Evolutionary conservation across 2,888 invertebrate species (phyloP), one percentile per base, ranked within the genome.

Genomic region (Chalcis sispes): DNA sequence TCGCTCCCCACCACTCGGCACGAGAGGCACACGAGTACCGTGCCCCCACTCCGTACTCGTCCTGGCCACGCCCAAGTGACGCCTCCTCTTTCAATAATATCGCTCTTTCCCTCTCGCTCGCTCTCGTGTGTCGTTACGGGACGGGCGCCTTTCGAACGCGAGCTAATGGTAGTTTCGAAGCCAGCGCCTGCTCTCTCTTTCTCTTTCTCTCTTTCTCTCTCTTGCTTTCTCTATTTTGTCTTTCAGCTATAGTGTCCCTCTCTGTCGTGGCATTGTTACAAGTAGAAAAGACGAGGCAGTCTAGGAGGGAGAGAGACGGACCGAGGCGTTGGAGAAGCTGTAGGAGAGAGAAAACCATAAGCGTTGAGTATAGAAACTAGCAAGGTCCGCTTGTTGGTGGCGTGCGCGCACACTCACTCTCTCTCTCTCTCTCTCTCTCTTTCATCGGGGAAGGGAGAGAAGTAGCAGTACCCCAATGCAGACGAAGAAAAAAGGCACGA

Each of bases 21-120:
- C 46, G 46, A 15, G 32, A 32, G 32, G 50, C 58, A 79, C 85
- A 84, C 86, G 87, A 82, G 82, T 79, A 73, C 77, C 78, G 77
- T 7, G 7, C 46, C 59, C 70, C 62, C 59, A n/a, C 58, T 52
- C n/a, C n/a, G n/a, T n/a, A 20, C 25, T 5, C 4, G 52, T 71
- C 70, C 56, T 66, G 77, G 79, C 79, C 79, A 78, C 83, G 80
- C 81, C 82, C 82, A 79, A 62, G 72, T 42, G 61, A 48, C 69
- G 77, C 78, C 79, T 73, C 70, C 78, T 79, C 72, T 0, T 10
- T 72, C 48, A 25, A n/a, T 25, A 15, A 23, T 59, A 36, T 70
- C 36, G 36, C 50, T 36, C 70, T 13, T 32, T 42, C 46, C 29
- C 15, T n/a, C n/a, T n/a, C n/a, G 46, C 46, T 46, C 46, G 42